Evolutionary conservation across 30 jellyfish, hydroid and myxozoan species (phyloP).

Genomic region (Pseudorhiza aurosa): DNA sequence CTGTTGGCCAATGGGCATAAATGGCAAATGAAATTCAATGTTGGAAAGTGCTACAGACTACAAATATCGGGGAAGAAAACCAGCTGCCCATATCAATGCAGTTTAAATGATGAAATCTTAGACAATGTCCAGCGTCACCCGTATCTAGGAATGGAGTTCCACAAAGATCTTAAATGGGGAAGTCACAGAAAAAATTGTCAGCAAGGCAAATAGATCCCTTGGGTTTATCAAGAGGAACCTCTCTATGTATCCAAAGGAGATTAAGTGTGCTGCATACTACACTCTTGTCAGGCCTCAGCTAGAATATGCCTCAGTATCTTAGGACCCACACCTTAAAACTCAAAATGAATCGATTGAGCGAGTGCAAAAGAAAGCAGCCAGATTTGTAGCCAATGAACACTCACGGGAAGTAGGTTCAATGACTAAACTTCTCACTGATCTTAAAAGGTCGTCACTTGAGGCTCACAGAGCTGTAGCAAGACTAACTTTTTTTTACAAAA

Average conservation of each 20-base stretch:
- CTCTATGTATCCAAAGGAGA: too few relatives aligned
- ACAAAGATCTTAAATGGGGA: conserved; percentile 38
- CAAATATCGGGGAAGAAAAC: conserved; percentile 29
- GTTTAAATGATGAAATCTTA: conserved; percentile 24
- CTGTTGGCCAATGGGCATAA: conserved; percentile 41
- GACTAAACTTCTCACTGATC: too few relatives aligned
- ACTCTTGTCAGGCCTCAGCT: background rate
- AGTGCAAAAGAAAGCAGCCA: too few relatives aligned
- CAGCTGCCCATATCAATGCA: conserved; percentile 8
- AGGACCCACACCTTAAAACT: background rate
- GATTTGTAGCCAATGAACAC: too few relatives aligned
- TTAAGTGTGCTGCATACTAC: too few relatives aligned
- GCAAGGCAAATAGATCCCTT: conserved; percentile 20
- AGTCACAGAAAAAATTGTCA: conserved; percentile 13
- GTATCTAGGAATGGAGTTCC: conserved; percentile 32
- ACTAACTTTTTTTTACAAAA: too few relatives aligned
- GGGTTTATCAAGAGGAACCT: too few relatives aligned
- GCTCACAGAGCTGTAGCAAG: too few relatives aligned
- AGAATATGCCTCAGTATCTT: too few relatives aligned
- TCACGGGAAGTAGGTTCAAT: too few relatives aligned
- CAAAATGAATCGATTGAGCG: background rate
- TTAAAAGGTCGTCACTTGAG: too few relatives aligned
- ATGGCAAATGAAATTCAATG: conserved; percentile 37
- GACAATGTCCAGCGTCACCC: conserved; percentile 26
- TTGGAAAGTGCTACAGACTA: conserved; percentile 26